Percentiles rank a stretch among this genome's conserved stretches.
phyloP scores from a whole-genome alignment of 2,113 vertebrate genomes.

The Pristiophorus japonicus region DNA sequence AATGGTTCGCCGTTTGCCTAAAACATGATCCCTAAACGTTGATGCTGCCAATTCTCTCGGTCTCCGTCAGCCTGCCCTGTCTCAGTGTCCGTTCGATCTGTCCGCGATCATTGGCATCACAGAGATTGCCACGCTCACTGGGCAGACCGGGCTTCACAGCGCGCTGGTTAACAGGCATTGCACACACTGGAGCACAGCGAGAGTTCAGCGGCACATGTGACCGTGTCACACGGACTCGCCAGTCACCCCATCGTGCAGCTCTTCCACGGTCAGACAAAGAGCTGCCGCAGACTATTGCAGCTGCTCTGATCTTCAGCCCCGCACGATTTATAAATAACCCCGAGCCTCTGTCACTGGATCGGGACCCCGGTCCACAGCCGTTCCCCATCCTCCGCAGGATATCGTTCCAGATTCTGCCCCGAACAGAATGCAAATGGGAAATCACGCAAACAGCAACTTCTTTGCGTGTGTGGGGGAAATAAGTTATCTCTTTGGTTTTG shows the following conservation, averaged over 20 bases:
- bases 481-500: not conserved
- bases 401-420: not conserved
- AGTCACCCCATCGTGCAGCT: not conserved
- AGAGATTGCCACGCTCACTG: not conserved
- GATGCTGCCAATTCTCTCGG: not conserved
- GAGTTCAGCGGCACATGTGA: not conserved
- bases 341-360: no score
- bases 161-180: not conserved
- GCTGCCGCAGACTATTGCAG: not conserved
- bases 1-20: not conserved
- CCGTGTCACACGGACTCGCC: not conserved
- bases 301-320: not conserved
- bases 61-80: not conserved
- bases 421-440: not conserved
- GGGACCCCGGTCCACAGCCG: not conserved
- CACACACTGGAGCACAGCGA: not conserved
- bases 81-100: not conserved
- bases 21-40: not conserved
- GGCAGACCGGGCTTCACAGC: not conserved
- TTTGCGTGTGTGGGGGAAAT: not conserved
- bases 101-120: not conserved
- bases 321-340: not conserved
- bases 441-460: no score
- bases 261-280: not conserved
- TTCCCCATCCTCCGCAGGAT: not conserved